These are phyloP conservation scores for Microcebus jonahi DNA, from an alignment of 2,113 vertebrate genomes.

Conservation along the genomic window DNA sequence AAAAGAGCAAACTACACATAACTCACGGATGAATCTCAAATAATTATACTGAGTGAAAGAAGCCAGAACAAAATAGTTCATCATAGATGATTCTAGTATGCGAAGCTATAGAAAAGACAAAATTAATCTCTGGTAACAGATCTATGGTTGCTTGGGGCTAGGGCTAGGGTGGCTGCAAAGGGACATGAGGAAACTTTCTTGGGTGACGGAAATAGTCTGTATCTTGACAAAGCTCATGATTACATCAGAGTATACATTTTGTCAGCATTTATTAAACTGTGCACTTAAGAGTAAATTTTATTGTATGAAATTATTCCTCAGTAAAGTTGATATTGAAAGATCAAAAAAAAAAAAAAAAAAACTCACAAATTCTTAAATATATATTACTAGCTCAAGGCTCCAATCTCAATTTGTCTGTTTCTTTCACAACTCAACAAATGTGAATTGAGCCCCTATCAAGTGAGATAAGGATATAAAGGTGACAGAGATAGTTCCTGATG, in stretches of 20 bases:
- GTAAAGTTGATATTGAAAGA: background rate
- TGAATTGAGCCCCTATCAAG: background rate
- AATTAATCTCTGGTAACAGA: background rate
- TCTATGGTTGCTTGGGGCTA: background rate
- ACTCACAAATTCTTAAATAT: background rate
- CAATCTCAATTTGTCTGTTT: background rate
- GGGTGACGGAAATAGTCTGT: background rate
- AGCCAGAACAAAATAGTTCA: background rate
- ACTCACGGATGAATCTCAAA: background rate
- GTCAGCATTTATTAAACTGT: background rate
- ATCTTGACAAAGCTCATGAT: background rate
- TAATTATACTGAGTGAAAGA: background rate
- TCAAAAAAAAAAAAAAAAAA: background rate
- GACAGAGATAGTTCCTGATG: background rate
- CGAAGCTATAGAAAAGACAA: slow-evolving; percentile 1
- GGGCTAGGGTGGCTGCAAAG: background rate
- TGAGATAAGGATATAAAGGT: background rate
- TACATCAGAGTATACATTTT: background rate
- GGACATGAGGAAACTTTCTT: background rate
- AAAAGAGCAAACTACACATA: background rate
- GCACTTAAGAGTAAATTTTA: background rate
- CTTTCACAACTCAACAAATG: background rate
- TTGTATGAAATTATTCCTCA: background rate
- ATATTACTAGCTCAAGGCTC: background rate
- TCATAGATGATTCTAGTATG: background rate